Evolutionary conservation across 2,888 invertebrate genomes (phyloP).

Genomic region (Fragum fragum): DNA sequence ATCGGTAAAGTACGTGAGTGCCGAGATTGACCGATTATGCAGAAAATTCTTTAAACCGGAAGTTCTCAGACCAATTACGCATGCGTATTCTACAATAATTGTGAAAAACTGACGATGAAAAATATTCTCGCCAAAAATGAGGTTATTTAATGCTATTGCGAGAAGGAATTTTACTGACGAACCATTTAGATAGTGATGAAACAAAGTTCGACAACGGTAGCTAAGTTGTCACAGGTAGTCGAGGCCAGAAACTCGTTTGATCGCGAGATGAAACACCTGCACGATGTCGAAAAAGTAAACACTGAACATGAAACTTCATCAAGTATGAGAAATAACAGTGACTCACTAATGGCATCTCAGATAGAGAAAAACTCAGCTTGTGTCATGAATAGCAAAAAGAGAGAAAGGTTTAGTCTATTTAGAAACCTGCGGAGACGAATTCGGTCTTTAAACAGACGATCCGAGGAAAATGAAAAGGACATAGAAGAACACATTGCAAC

Average conservation of each 20-base stretch:
- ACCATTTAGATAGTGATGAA: slow-evolving; percentile 74
- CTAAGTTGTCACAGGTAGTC: slow-evolving; percentile 68
- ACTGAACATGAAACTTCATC: slow-evolving; percentile 45
- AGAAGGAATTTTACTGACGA: not conserved
- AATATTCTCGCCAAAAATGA: slow-evolving; percentile 35
- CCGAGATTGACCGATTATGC: no score
- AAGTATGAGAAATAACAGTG: slow-evolving; percentile 56
- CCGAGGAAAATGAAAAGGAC: slow-evolving; percentile 69
- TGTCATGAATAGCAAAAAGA: slow-evolving; percentile 68
- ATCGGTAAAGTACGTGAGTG: no score
- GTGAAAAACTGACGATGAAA: slow-evolving; percentile 38
- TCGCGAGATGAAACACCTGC: slow-evolving; percentile 27
- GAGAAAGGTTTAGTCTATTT: slow-evolving; percentile 78
- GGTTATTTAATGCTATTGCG: slow-evolving; percentile 25
- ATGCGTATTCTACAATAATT: slow-evolving; percentile 58
- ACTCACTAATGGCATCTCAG: slow-evolving; percentile 64
- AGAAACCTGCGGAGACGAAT: slow-evolving; percentile 77
- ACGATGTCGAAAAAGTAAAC: slow-evolving; percentile 41
- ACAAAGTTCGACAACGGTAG: slow-evolving; percentile 74
- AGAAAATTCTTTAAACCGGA: slow-evolving; percentile 47
- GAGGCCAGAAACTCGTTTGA: slow-evolving; percentile 22
- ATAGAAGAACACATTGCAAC: slow-evolving; percentile 63
- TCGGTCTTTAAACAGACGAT: slow-evolving; percentile 74
- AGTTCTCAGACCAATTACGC: slow-evolving; percentile 62
- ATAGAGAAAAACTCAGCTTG: slow-evolving; percentile 62